Evolutionary conservation across 2,888 invertebrate genomes (phyloP).

Genomic region (Meta bourneti): DNA sequence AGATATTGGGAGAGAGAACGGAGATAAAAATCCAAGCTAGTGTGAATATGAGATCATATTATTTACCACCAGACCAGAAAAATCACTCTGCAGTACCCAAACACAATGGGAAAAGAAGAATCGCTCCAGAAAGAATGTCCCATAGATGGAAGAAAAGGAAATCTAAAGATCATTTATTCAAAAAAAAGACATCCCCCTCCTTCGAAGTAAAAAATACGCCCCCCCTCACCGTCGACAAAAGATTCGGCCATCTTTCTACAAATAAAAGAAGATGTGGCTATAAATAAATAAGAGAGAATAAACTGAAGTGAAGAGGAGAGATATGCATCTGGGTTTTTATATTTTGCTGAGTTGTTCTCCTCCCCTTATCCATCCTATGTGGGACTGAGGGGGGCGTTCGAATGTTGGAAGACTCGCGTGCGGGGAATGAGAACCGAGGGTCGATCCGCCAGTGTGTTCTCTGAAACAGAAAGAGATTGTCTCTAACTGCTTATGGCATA

Average conservation of each 20-base stretch:
- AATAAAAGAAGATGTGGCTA: conserved; percentile 1
- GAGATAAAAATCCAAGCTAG: conserved; percentile 40
- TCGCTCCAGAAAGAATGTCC: conserved; percentile 36
- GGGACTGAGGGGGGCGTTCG: background rate
- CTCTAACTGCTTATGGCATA: background rate
- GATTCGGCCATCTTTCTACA: conserved; percentile 20
- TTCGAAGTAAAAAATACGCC: conserved; percentile 11
- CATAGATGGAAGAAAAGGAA: conserved; percentile 25
- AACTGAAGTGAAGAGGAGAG: conserved; percentile 23
- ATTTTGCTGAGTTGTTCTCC: background rate
- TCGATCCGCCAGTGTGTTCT: background rate
- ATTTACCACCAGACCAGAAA: conserved; percentile 15
- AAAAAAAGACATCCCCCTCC: conserved; percentile 2
- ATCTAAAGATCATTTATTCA: conserved; percentile 56
- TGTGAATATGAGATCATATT: conserved; percentile 49
- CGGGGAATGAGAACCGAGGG: background rate
- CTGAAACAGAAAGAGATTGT: background rate
- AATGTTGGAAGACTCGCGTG: background rate
- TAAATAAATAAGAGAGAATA: conserved; percentile 29
- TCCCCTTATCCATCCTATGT: background rate
- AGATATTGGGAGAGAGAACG: background rate
- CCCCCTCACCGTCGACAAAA: background rate
- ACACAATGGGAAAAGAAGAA: background rate
- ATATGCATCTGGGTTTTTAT: conserved; percentile 1
- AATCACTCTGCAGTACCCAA: background rate